Evolutionary conservation across 2,888 invertebrate species (phyloP).

Genomic region (Caenorhabditis virilis): DNA sequence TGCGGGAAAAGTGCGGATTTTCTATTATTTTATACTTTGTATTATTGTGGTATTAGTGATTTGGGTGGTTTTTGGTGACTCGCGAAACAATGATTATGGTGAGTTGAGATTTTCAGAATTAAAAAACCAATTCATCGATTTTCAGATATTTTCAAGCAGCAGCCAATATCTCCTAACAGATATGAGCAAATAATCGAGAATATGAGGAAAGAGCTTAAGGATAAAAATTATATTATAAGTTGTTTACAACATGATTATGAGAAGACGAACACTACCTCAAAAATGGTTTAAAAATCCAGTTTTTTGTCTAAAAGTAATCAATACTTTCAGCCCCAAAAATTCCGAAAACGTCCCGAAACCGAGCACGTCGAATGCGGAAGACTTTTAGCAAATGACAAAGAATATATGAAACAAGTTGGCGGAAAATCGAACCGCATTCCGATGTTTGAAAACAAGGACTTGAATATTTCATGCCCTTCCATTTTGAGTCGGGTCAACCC

Average conservation of each 20-base stretch:
- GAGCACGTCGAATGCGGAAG: slow-evolving; percentile 22
- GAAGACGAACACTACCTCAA: no score
- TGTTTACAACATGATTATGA: background rate
- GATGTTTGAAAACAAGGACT: slow-evolving; percentile 5
- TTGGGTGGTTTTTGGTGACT: no score
- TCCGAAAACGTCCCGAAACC: slow-evolving; percentile 22
- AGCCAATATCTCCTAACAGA: no score
- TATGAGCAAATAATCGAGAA: background rate
- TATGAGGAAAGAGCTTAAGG: background rate
- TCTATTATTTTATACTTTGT: no score
- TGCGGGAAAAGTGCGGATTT: no score
- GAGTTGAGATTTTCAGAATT: no score
- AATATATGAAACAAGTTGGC: slow-evolving; percentile 11
- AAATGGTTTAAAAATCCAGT: background rate
- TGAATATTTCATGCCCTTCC: slow-evolving; percentile 24
- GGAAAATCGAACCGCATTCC: slow-evolving; percentile 12
- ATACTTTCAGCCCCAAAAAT: slow-evolving; percentile 2
- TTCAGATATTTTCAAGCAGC: no score
- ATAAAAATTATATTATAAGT: background rate
- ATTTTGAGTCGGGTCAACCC: slow-evolving; percentile 20
- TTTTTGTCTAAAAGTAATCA: background rate
- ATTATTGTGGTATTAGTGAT: no score
- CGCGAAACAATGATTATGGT: no score
- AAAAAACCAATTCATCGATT: no score
- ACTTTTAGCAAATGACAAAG: slow-evolving; percentile 17